Base-by-base conservation (phyloP, 2,888 invertebrate genomes). In the Drosophila mulleri region DNA sequence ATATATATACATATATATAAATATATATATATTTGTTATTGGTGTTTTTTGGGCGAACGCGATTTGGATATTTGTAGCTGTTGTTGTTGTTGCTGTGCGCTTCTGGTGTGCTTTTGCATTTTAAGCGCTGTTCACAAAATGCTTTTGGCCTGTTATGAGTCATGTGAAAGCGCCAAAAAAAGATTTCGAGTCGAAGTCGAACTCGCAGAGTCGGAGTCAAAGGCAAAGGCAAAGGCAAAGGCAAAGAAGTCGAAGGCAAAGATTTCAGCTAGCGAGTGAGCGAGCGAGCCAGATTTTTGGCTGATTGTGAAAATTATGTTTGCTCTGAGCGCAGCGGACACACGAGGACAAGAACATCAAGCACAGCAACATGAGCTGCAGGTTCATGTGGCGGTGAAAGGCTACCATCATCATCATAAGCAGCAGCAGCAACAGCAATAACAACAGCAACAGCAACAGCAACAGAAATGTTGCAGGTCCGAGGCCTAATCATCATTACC, bases 331-430 rank as follows among this genome's bases (percentile, higher is more conserved):
- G 67, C 62, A 57, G 68, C 81, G 75, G 79, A 78, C 84, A 87
- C 87, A 87, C 82, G 87, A 77, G 82, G 68, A 76, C 72, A 75
- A 26, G 6, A 26, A 6, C 26, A 5, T 12, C 35, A 50, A 18
- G n/a, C 56, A 59, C 58, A 47, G 61, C 65, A 64, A 72, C 62
- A 64, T 72, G 68, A 60, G 78, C 77, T 73, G 83, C 89, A 85
- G 85, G 85, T 89, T 85, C 85, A 89, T 88, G 78, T 76, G 85
- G 78, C 87, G 89, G 86, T 89, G 89, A 86, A 88, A 86, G 86
- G 89, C 89, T 88, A 77, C 86, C 84, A 87, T 89, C 89, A 87
- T 85, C 88, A 74, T 70, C 82, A 65, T 66, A 44, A 41, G 63
- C 65, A 42, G 59, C 53, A 45, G 69, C 78, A 44, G 60, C 58